Conservation (phyloP, 2,113 vertebrate genomes). For the Gopherus flavomarginatus region DNA sequence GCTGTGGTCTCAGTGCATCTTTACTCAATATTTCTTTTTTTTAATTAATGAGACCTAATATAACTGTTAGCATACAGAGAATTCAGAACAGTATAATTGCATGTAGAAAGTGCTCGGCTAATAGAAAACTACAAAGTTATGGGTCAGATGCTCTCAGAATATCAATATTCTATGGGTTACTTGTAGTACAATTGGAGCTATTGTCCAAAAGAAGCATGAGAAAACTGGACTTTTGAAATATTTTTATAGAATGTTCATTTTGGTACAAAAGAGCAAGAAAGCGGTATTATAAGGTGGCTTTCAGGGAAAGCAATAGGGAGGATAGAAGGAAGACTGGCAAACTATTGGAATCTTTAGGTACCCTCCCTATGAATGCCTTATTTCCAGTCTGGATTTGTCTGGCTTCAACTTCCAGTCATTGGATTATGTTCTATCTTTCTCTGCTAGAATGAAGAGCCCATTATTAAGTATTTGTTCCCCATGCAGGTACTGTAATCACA, state of each 20-base stretch:
- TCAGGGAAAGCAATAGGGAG: background rate
- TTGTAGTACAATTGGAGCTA: background rate
- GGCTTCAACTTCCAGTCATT: background rate
- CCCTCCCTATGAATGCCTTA: background rate
- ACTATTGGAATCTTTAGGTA: background rate
- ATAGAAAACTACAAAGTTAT: constrained; percentile 3
- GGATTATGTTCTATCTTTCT: background rate
- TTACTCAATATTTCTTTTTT: background rate
- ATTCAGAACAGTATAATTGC: constrained; percentile 1
- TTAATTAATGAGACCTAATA: constrained; percentile 11
- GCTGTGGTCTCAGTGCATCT: background rate
- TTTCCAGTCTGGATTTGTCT: background rate
- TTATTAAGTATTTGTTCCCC: background rate
- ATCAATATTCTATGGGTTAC: background rate
- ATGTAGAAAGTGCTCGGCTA: background rate
- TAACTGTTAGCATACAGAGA: constrained; percentile 7
- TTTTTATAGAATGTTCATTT: background rate
- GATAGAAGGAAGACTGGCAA: background rate
- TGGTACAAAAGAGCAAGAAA: background rate
- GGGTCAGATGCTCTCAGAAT: background rate
- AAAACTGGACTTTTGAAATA: background rate
- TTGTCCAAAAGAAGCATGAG: background rate
- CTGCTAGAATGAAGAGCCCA: background rate
- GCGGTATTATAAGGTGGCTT: background rate
- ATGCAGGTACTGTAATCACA: background rate